Percentiles rank a stretch among this genome's conserved stretches.
Evolutionary conservation across 1,140 invertebrate genomes (phyloP).

Genomic region (Stegodyphus dumicola): DNA sequence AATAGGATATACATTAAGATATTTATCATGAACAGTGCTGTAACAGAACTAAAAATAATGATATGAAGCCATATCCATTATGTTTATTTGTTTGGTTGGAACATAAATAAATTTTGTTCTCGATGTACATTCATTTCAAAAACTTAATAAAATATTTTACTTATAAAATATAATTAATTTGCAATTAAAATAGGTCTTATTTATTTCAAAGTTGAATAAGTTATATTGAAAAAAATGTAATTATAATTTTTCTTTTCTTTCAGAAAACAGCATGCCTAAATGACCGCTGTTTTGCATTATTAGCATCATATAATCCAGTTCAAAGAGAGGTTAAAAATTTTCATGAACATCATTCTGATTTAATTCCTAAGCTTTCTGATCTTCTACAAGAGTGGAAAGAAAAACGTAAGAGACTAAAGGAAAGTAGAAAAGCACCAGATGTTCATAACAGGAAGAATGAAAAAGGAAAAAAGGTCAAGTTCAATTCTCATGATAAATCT

Average conservation of each 20-base stretch:
- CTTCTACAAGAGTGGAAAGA: slow-evolving; percentile 15
- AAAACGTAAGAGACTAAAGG: neutral
- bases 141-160: no score
- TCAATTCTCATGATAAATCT: neutral
- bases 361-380: slow-evolving; percentile 6
- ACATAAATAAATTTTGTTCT: no score
- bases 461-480: neutral
- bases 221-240: no score
- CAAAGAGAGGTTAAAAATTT: slow-evolving; percentile 19
- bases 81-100: no score
- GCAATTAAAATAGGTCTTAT: no score
- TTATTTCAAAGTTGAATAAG: no score
- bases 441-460: neutral
- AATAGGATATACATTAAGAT: no score
- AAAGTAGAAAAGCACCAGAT: neutral
- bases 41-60: no score
- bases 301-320: slow-evolving; percentile 18
- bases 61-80: no score
- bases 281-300: slow-evolving; percentile 13
- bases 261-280: slow-evolving; percentile 20
- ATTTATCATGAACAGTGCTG: no score
- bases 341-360: neutral
- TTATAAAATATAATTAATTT: no score
- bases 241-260: neutral
- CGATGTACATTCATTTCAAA: no score